Conservation (phyloP, 2,888 invertebrate species). For the Bruchidius siliquastri region DNA sequence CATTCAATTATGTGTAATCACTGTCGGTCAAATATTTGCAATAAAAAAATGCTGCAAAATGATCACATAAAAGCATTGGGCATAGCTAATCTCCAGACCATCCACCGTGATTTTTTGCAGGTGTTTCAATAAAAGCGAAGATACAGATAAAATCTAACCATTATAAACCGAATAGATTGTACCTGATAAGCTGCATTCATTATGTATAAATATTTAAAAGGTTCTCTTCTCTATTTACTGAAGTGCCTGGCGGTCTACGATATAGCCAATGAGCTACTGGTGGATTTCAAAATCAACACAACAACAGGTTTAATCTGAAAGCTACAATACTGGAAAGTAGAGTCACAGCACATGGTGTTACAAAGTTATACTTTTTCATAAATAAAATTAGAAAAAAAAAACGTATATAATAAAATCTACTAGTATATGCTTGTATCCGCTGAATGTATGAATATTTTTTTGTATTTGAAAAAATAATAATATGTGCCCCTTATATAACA, state of each 20-base stretch:
- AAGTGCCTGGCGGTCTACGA: background rate
- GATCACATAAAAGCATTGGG: background rate
- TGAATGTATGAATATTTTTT: no score
- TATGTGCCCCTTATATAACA: no score
- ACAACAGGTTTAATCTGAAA: no score
- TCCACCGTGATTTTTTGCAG: background rate
- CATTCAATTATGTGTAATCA: background rate
- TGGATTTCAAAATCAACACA: no score
- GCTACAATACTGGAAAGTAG: no score
- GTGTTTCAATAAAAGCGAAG: background rate
- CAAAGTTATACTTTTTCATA: no score
- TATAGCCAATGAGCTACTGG: background rate
- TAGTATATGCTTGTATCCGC: no score
- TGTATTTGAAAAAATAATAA: no score
- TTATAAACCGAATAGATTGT: background rate
- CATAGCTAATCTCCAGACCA: background rate
- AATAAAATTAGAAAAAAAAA: no score
- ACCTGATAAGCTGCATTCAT: background rate
- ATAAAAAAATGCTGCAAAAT: background rate
- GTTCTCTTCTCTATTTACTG: background rate
- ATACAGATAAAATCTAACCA: background rate
- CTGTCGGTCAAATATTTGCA: background rate
- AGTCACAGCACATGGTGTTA: no score
- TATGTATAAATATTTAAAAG: background rate
- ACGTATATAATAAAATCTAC: no score